phyloP scores from a whole-genome alignment of 2,888 invertebrate genomes.

The Subacronicta megacephala region DNA sequence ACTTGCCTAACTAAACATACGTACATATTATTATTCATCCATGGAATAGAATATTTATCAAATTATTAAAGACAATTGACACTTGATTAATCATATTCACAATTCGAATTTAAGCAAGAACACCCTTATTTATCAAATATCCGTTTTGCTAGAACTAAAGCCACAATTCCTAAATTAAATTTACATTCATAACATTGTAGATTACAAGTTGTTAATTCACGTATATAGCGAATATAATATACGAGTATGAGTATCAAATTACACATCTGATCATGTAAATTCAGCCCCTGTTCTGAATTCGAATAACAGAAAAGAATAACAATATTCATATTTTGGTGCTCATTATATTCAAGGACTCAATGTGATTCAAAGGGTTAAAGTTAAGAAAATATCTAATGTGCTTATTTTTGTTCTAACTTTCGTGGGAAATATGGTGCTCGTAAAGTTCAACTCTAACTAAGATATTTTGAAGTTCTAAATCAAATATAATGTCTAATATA shows the following conservation, averaged over 20 bases:
- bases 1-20: too few species aligned
- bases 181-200: slow-evolving; percentile 29
- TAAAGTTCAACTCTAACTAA: background rate
- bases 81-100: background rate
- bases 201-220: slow-evolving; percentile 27
- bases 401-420: background rate
- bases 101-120: background rate
- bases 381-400: background rate
- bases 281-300: background rate
- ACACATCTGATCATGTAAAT: slow-evolving; percentile 10
- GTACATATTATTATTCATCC: too few species aligned
- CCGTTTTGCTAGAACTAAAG: slow-evolving; percentile 23
- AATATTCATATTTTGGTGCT: background rate
- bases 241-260: slow-evolving; percentile 7
- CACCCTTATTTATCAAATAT: slow-evolving; percentile 6
- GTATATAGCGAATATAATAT: slow-evolving; percentile 17
- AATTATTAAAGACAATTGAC: background rate
- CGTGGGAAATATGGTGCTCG: background rate
- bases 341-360: slow-evolving; percentile 9
- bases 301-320: slow-evolving; percentile 10
- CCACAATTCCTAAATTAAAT: slow-evolving; percentile 34
- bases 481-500: too few species aligned
- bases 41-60: background rate
- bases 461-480: too few species aligned
- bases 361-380: background rate